Evolutionary conservation across 2,888 invertebrate species (phyloP), one percentile per base, ranked within the genome.

Genomic region (Anodontia alba): DNA sequence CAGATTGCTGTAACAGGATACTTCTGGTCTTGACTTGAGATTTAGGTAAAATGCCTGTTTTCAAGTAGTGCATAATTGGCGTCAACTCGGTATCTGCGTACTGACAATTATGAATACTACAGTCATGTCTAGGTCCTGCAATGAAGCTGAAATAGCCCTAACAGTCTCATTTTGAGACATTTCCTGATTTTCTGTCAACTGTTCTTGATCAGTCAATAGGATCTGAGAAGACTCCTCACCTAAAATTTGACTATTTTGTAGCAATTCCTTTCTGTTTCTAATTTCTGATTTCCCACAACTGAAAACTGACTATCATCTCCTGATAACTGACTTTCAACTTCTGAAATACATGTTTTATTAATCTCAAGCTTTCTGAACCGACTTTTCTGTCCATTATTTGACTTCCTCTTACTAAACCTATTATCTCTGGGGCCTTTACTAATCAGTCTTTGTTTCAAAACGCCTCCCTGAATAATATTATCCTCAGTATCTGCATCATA

Each of bases 1-100:
- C 81, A n/a, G 68, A 38, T 7, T 70, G 57, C 42, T 76, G 70
- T 57, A 81, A 57, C n/a, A 86, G 26, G 38, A 80, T 66, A 38
- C 54, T 29, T 23, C 81, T 67, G 7, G 78, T 72, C 36, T 43
- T 36, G 46, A 75, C 80, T 62, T 62, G 83, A 15, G 42, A 31
- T 31, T 67, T 54, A 2, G 79, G 83, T 12, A 77, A 69, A 62
- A 38, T 72, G 17, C 46, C 75, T 20, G 36, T 62, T 5, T 29
- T 29, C 10, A 84, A 31, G 78, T 80, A 33, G 76, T 62, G 43
- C 73, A 33, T 54, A 84, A 42, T 2, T 72, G 54, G 73, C n/a
- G 49, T 87, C 83, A 7, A 17, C 57, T 0, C 68, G 83, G 84
- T 15, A 66, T 49, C 12, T 26, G 29, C 12, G 81, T 73, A 49